A percentile compares a stretch with the other conserved stretches of the same genome.
phyloP scores from a whole-genome alignment of 2,113 vertebrate genomes.

The Glaucomys volans region DNA sequence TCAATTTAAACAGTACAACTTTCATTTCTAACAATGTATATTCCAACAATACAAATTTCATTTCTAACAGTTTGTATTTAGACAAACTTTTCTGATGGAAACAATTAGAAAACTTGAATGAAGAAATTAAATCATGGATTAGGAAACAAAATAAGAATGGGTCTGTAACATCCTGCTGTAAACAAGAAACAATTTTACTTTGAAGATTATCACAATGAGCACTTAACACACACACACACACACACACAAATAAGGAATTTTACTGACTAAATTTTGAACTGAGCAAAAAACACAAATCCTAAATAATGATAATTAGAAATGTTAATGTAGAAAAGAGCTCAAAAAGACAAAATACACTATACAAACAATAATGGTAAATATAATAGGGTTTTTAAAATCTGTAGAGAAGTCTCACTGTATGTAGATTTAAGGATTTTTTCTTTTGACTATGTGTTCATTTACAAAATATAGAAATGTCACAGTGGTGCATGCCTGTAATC shows the following conservation, averaged over 20 bases:
- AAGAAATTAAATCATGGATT: neutral
- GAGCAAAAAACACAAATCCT: neutral
- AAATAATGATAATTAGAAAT: neutral
- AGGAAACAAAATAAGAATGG: neutral
- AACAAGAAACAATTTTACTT: too few relatives aligned
- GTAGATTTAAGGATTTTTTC: too few relatives aligned
- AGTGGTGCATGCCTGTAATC: neutral
- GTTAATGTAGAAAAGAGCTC: neutral
- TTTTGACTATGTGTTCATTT: too few relatives aligned
- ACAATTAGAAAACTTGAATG: neutral
- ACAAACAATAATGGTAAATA: neutral
- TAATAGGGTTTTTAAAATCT: too few relatives aligned
- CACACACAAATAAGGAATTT: neutral
- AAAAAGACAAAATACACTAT: neutral
- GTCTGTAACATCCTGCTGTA: too few relatives aligned
- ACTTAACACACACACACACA: too few relatives aligned
- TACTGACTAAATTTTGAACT: neutral
- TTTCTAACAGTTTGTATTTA: conserved; percentile 31
- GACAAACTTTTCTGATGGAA: neutral
- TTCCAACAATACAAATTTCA: too few relatives aligned
- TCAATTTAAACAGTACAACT: neutral
- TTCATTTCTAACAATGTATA: neutral
- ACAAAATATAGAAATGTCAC: too few relatives aligned
- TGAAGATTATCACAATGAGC: too few relatives aligned
- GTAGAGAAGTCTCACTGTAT: too few relatives aligned